Percentiles rank a stretch among this genome's conserved stretches.
These are phyloP conservation scores for Parauchenoglanis ngamensis DNA, from an alignment of 2,797 vertebrate species.

Conservation along the genomic window DNA sequence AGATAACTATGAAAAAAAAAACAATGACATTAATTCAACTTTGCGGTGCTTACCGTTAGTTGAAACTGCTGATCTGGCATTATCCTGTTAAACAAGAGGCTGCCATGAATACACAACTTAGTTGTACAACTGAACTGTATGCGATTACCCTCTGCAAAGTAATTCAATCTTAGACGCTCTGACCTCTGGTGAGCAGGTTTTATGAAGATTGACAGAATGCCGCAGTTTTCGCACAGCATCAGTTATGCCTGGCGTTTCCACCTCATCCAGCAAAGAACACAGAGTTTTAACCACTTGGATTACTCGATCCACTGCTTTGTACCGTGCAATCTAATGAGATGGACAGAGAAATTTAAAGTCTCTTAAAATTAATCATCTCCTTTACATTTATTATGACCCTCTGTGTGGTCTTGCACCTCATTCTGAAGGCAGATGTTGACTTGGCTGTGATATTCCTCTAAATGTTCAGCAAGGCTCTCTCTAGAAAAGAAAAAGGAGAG, in stretches of 20 bases:
- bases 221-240: constrained; percentile 86
- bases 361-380: neutral
- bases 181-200: constrained; percentile 84
- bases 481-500: constrained; percentile 67
- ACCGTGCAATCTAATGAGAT: constrained; percentile 77
- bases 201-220: constrained; percentile 85
- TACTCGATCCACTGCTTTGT: constrained; percentile 86
- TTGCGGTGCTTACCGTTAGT: constrained; percentile 39
- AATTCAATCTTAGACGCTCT: constrained; percentile 33
- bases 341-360: neutral
- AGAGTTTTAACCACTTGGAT: constrained; percentile 90
- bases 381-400: neutral
- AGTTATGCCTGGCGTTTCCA: constrained; percentile 87
- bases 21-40: neutral
- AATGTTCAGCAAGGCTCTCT: constrained; percentile 83
- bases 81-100: constrained; percentile 39
- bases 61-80: constrained; percentile 39
- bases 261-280: constrained; percentile 87
- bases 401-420: constrained; percentile 64
- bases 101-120: neutral
- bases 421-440: constrained; percentile 83
- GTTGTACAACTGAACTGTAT: too few relatives aligned
- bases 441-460: constrained; percentile 88
- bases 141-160: neutral
- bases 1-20: too few relatives aligned